Percentiles rank a stretch among this genome's conserved stretches.
Conservation (phyloP, 2,888 invertebrate genomes). For the Mesorhabditis sp. region DNA sequence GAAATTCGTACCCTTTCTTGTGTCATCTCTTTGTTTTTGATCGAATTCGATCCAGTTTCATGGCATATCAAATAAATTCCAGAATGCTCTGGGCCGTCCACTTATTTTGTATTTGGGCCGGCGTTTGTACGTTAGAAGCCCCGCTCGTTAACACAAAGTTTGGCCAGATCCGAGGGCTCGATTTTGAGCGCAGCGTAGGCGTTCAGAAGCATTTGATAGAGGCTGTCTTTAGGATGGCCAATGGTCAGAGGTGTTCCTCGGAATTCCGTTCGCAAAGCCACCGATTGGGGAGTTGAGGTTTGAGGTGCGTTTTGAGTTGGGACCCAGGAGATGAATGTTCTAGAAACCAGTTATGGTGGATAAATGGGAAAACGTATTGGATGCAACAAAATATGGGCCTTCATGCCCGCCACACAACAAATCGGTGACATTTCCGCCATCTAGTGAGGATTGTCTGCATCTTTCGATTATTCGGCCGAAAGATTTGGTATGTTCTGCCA, state of each 20-base stretch:
- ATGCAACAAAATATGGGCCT: not conserved
- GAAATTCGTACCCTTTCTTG: too few species aligned
- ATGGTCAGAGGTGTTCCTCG: too few species aligned
- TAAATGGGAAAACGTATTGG: not conserved
- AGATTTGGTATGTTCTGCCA: not conserved
- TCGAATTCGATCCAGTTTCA: too few species aligned
- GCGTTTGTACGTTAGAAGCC: not conserved
- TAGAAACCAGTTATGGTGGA: too few species aligned
- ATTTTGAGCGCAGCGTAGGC: not conserved
- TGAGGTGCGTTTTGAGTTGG: too few species aligned
- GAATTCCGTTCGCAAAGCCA: too few species aligned
- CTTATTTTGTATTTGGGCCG: not conserved
- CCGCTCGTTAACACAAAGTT: not conserved
- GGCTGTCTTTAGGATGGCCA: too few species aligned
- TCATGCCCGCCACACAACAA: slow-evolving; percentile 6
- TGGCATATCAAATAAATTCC: too few species aligned
- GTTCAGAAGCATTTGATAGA: too few species aligned
- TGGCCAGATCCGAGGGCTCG: slow-evolving; percentile 1
- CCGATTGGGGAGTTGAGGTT: too few species aligned
- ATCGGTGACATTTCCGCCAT: not conserved
- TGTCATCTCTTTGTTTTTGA: too few species aligned
- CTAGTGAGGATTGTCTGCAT: not conserved
- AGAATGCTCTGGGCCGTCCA: not conserved
- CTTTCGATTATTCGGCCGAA: not conserved
- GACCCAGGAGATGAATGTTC: too few species aligned